Evolutionary conservation across 1,140 invertebrate species (phyloP).

Genomic region (Bombus picipes): DNA sequence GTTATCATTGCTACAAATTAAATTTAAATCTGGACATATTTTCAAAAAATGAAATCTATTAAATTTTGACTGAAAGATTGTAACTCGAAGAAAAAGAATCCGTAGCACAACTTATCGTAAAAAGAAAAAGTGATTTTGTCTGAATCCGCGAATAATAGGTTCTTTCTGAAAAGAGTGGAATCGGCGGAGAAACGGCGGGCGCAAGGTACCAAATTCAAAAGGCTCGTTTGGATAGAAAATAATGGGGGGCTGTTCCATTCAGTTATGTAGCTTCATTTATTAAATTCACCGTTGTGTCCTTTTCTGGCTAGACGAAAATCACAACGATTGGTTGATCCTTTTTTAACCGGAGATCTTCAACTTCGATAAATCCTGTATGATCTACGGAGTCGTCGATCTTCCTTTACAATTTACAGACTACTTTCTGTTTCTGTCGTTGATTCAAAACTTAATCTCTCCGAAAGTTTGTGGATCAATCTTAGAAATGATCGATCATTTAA

Average conservation of each 20-base stretch:
- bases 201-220: slow-evolving; percentile 33
- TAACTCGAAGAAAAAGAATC: not conserved
- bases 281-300: slow-evolving; percentile 55
- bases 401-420: slow-evolving; percentile 12
- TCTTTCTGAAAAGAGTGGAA: slow-evolving; percentile 31
- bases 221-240: slow-evolving; percentile 62
- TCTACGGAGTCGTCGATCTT: slow-evolving; percentile 39
- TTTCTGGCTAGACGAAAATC: slow-evolving; percentile 26
- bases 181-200: slow-evolving; percentile 36
- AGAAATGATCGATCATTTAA: slow-evolving; percentile 29
- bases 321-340: slow-evolving; percentile 47
- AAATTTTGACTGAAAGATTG: not conserved
- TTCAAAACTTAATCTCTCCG: slow-evolving; percentile 11
- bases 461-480: not conserved
- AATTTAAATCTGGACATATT: not conserved
- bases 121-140: slow-evolving; percentile 47
- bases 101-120: not conserved
- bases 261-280: slow-evolving; percentile 63
- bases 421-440: slow-evolving; percentile 4
- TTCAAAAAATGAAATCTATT: not conserved
- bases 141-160: slow-evolving; percentile 51
- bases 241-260: slow-evolving; percentile 49
- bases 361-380: slow-evolving; percentile 48
- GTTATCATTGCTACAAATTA: not conserved
- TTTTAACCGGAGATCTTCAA: slow-evolving; percentile 15